Evolutionary conservation across 2,888 invertebrate species (phyloP), one percentile per base, ranked within the genome.

Genomic region (Xanthorhoe designata): DNA sequence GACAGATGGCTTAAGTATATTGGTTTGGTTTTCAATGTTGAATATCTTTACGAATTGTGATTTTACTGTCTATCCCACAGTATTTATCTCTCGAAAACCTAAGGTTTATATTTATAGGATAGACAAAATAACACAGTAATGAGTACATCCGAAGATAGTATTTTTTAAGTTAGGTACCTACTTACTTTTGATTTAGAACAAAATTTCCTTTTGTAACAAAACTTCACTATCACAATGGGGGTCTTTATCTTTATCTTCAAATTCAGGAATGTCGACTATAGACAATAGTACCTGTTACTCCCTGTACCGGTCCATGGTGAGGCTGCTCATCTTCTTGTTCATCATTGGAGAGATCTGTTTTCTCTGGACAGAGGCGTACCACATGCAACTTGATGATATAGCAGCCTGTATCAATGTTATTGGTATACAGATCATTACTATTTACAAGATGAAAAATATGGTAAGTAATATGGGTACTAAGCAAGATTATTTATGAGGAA

Each of bases 371-470:
- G 76, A 82, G 13, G 70, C 79, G 0, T 68, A 79, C 52, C 79
- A 71, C 19, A 68, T 90, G 10, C 32, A 47, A 17, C 2, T 66
- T 32, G 88, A 90, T n/a, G 82, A 77, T 8, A 68, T 87, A 4
- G 84, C 85, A 7, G 86, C 83, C n/a, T 79, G 81, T 52, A 73
- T 87, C 35, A 90, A 87, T 54, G 80, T 82, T 9, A 75, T 82
- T 7, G 69, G 86, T 0, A 89, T 91, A 61, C 90, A 91, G 56
- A 58, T 83, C 0, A 80, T 87, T 2, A 81, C 87, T 5, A 63
- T 86, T 29, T 88, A 79, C 69, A 88, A 89, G 71, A 83, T 85
- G 61, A 77, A 74, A 59, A 86, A 76, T 57, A 82, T 87, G 88
- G 92, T 91, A 78, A 81, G 73, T 64, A 3, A 24, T 24, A n/a